Percentiles rank a stretch among this genome's conserved stretches.
Evolutionary conservation across 2,888 invertebrate species (phyloP).

Genomic region (Macaria notata): DNA sequence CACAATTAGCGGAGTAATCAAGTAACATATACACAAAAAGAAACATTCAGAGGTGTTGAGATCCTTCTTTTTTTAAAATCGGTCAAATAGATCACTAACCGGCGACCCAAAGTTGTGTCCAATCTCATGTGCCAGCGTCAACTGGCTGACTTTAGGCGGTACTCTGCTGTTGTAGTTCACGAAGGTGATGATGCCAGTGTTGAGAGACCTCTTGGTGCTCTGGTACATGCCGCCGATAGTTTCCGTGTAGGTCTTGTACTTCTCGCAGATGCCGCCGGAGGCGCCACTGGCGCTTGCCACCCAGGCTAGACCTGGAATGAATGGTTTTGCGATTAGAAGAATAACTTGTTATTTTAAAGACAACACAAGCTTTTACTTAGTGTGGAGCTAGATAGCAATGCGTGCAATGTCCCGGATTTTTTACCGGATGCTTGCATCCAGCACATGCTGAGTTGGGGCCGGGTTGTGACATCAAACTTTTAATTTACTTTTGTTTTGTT

Average conservation of each 20-base stretch:
- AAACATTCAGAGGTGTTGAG: no score
- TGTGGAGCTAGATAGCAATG: no score
- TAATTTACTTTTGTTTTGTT: no score
- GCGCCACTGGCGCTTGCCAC: conserved; percentile 99
- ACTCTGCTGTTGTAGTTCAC: conserved; percentile 99
- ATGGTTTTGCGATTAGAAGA: neutral
- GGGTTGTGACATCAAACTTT: no score
- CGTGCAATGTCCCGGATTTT: no score
- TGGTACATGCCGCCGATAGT: conserved; percentile 97
- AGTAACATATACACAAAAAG: no score
- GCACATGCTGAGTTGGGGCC: no score
- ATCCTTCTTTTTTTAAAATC: no score
- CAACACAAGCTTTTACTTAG: no score
- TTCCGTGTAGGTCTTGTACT: conserved; percentile 98
- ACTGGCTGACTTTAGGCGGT: conserved; percentile 97
- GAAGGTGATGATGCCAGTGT: conserved; percentile 99
- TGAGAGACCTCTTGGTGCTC: conserved; percentile 95
- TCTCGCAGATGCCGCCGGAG: conserved; percentile 99
- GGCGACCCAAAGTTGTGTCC: conserved; percentile 99
- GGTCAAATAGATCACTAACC: conserved; percentile 75
- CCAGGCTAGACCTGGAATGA: conserved; percentile 93
- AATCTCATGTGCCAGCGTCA: conserved; percentile 98
- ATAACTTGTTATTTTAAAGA: no score
- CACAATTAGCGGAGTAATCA: no score
- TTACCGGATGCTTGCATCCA: no score